Conservation (phyloP, 2,888 invertebrate species). For the Amblyteles armatorius region DNA sequence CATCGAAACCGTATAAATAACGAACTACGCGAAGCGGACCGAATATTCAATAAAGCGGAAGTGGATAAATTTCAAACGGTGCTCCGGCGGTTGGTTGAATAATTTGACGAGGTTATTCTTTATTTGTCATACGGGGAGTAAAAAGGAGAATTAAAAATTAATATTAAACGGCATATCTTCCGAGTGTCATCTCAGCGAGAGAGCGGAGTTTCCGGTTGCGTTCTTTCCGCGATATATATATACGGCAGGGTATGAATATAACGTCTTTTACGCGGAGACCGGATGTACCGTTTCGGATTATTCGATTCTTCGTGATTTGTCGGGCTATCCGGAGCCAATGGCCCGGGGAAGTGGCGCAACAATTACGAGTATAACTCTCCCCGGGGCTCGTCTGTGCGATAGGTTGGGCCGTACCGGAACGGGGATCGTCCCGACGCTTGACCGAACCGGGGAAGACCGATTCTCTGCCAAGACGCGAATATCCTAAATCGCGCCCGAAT, state of each 20-base stretch:
- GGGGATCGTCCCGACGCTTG: not conserved
- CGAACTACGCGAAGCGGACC: not conserved
- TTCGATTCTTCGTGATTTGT: slow-evolving; percentile 82
- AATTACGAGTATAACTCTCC: slow-evolving; percentile 83
- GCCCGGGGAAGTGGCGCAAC: slow-evolving; percentile 79
- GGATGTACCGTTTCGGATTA: slow-evolving; percentile 77
- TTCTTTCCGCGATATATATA: too few species aligned
- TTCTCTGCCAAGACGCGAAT: slow-evolving; percentile 32
- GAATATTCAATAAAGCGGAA: not conserved
- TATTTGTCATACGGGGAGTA: not conserved
- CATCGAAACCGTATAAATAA: not conserved
- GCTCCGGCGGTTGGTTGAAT: not conserved
- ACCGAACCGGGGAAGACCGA: slow-evolving; percentile 42
- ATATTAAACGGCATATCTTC: too few species aligned
- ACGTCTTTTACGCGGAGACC: slow-evolving; percentile 51
- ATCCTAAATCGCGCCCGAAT: slow-evolving; percentile 36
- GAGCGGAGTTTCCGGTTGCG: too few species aligned
- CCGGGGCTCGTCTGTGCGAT: slow-evolving; percentile 62
- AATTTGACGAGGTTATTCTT: not conserved
- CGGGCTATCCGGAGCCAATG: slow-evolving; percentile 84
- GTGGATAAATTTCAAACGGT: not conserved
- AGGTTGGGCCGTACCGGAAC: slow-evolving; percentile 61
- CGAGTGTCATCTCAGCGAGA: too few species aligned
- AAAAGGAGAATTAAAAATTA: too few species aligned
- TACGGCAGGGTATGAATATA: too few species aligned